Conservation (phyloP, 2,113 vertebrate genomes). For the Nibea albiflora region DNA sequence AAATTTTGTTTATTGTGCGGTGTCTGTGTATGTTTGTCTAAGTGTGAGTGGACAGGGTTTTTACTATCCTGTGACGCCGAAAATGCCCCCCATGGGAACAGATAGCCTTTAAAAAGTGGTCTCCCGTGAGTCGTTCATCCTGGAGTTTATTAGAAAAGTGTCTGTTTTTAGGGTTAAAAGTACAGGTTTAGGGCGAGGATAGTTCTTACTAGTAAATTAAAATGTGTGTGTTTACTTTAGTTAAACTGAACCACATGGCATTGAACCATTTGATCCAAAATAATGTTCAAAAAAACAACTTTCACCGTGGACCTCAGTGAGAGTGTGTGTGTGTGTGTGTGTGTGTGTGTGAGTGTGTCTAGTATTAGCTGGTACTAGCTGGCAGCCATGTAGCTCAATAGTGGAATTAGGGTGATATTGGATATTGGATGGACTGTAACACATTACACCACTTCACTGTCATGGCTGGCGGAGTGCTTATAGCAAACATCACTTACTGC, state of each 20-base stretch:
- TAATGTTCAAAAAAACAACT: not conserved
- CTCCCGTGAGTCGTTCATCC: slow-evolving; percentile 52
- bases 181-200: slow-evolving; percentile 39
- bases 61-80: slow-evolving; percentile 60
- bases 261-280: slow-evolving; percentile 9
- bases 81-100: slow-evolving; percentile 42
- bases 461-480: slow-evolving; percentile 60
- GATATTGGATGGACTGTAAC: slow-evolving; percentile 61
- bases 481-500: slow-evolving; percentile 65
- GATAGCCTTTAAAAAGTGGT: slow-evolving; percentile 39
- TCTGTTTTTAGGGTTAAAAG: slow-evolving; percentile 45
- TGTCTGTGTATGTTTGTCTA: slow-evolving; percentile 63
- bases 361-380: slow-evolving; percentile 36
- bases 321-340: slow-evolving; percentile 11
- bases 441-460: slow-evolving; percentile 65
- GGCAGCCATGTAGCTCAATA: slow-evolving; percentile 53
- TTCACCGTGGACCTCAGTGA: slow-evolving; percentile 1
- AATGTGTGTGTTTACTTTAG: slow-evolving; percentile 21
- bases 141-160: slow-evolving; percentile 56
- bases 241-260: slow-evolving; percentile 45
- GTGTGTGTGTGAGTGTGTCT: slow-evolving; percentile 4
- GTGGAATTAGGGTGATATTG: slow-evolving; percentile 61
- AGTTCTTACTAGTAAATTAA: slow-evolving; percentile 49
- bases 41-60: slow-evolving; percentile 54
- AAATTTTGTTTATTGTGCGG: slow-evolving; percentile 68